These are phyloP conservation scores for Neotoxoptera formosana DNA, from an alignment of 1,140 invertebrate species.

Conservation along the genomic window DNA sequence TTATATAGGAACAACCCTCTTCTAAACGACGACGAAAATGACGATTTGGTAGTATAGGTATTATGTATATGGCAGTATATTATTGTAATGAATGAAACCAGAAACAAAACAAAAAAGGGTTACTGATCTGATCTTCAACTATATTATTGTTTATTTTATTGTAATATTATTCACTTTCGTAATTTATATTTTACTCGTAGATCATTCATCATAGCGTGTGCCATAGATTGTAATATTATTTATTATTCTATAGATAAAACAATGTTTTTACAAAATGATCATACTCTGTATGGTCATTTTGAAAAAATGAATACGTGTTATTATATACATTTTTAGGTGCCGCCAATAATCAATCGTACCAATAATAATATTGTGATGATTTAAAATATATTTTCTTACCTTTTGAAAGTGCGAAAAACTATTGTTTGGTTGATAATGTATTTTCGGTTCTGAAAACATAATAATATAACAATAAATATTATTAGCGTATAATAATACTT, in stretches of 20 bases:
- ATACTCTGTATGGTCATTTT: neutral
- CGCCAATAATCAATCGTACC: neutral
- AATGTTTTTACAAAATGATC: too few species aligned
- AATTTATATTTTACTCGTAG: neutral
- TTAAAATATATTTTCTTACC: neutral
- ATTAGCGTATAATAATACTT: neutral
- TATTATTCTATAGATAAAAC: too few species aligned
- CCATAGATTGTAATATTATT: neutral
- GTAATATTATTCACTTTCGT: neutral
- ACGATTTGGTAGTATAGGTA: neutral
- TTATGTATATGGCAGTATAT: neutral
- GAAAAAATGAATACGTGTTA: neutral
- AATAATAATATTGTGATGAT: neutral
- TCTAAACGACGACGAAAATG: neutral
- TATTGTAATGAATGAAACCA: neutral
- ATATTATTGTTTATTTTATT: neutral
- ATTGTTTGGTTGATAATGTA: neutral
- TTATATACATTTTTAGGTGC: neutral
- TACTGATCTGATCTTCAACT: neutral
- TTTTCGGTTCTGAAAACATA: constrained; percentile 20
- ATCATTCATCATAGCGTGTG: neutral
- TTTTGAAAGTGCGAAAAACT: neutral
- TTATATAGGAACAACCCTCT: neutral
- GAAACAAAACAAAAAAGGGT: neutral
- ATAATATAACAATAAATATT: neutral